Conservation (phyloP, 2,888 invertebrate genomes). For the Vesta saturnalis region DNA sequence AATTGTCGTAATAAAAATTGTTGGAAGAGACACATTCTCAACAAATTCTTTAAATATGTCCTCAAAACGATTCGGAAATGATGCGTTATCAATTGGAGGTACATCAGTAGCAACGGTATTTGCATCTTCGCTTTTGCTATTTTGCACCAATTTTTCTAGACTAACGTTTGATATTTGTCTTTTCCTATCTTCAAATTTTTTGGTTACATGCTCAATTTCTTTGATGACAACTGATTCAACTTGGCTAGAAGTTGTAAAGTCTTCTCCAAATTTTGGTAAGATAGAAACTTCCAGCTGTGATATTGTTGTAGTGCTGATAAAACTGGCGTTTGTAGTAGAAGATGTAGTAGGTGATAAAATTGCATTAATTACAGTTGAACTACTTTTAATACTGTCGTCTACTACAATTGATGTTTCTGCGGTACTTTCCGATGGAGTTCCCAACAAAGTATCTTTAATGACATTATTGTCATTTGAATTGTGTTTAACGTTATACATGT, state of each 20-base stretch:
- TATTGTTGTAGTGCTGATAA: too few species aligned
- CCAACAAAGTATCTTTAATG: constrained; percentile 25
- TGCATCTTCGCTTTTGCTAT: not conserved
- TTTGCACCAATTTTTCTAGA: not conserved
- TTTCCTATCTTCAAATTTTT: not conserved
- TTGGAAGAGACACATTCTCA: constrained; percentile 42
- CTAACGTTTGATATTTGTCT: not conserved
- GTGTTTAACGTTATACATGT: not conserved
- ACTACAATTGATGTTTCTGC: not conserved
- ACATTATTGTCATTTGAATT: constrained; percentile 43
- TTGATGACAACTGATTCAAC: not conserved
- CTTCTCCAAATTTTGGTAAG: not conserved
- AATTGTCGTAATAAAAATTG: constrained; percentile 1
- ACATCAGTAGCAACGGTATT: not conserved
- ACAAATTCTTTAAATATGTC: constrained; percentile 48
- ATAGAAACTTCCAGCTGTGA: not conserved
- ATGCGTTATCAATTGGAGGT: constrained; percentile 13
- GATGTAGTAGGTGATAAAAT: not conserved
- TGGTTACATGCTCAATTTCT: not conserved
- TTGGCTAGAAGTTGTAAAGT: not conserved
- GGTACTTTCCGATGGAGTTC: not conserved
- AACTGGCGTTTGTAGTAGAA: too few species aligned
- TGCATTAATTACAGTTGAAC: constrained; percentile 11
- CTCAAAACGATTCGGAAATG: constrained; percentile 39
- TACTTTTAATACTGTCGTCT: not conserved